Conservation (phyloP, 2,888 invertebrate genomes). For the Torymus tubicola region DNA sequence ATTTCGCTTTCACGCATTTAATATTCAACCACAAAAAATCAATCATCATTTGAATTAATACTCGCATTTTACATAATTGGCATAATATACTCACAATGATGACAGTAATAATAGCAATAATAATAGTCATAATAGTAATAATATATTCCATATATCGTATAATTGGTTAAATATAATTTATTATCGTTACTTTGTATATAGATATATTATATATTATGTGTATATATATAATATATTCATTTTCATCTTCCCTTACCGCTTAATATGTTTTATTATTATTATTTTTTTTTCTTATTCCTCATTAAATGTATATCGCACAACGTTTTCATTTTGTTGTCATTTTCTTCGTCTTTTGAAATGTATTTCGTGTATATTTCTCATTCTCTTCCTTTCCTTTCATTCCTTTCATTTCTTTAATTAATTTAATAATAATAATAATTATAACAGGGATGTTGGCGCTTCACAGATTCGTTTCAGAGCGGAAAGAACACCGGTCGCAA, state of each 20-base stretch:
- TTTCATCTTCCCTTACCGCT: conserved; percentile 56
- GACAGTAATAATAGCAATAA: conserved; percentile 62
- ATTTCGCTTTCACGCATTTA: conserved; percentile 47
- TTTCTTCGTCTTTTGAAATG: conserved; percentile 62
- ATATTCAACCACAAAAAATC: conserved; percentile 49
- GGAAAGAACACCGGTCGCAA: conserved; percentile 66
- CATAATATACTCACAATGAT: conserved; percentile 69
- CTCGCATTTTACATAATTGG: conserved; percentile 70
- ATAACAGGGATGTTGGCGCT: conserved; percentile 69
- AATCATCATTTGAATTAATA: conserved; percentile 63
- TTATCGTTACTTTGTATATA: conserved; percentile 69
- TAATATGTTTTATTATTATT: conserved; percentile 42
- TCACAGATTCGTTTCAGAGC: conserved; percentile 70
- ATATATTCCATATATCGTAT: conserved; percentile 57
- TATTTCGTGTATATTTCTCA: conserved; percentile 57
- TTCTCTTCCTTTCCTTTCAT: too few relatives aligned
- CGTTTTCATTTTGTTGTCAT: conserved; percentile 42
- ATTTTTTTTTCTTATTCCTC: too few relatives aligned
- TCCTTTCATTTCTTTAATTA: too few relatives aligned
- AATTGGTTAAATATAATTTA: conserved; percentile 68
- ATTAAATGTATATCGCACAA: conserved; percentile 62
- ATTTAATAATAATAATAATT: conserved; percentile 60
- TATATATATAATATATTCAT: conserved; percentile 66
- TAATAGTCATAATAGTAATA: conserved; percentile 54
- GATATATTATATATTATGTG: conserved; percentile 65